Evolutionary conservation across 2,113 vertebrate species (phyloP), one percentile per base, ranked within the genome.

Genomic region (Edolisoma coerulescens): DNA sequence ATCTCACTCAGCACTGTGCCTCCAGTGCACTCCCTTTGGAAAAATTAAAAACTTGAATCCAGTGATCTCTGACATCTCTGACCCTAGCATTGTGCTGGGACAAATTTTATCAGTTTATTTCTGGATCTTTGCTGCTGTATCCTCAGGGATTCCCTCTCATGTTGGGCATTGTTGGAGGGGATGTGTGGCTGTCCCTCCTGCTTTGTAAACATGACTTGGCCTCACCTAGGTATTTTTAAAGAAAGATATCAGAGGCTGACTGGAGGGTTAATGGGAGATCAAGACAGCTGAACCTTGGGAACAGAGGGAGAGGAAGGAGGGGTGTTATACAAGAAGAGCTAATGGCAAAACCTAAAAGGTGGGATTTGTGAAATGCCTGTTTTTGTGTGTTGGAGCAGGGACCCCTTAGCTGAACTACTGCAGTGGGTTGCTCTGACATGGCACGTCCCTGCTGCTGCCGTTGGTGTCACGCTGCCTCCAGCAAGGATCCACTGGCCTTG

Each of bases 361-460:
- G 16, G 4, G n/a, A 59, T 42, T 85, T 73, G 27, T 30, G 13
- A 85, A 69, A 26, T 57, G 16, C 16, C 10, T 42, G 5, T 6
- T 5, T 28, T 32, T 9, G 8, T 21, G 18, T 67, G 41, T 20
- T 80, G 47, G 11, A 33, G 18, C 33, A 49, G 37, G 27, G 57
- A 16, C 54, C 19, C 50, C 4, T 49, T 32, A 54, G 42, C n/a
- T 64, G 84, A 67, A 26, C 11, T 3, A 1, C 39, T 63, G 67
- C 30, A 16, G 16, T 33, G 52, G 19, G 33, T 50, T 77, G 6
- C 21, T 76, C 33, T 52, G 80, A 32, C 7, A 2, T 4, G 0
- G 1, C 28, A 2, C 23, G 30, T 26, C 30, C 33, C 49, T 3
- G 1, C 44, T 67, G 37, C 47, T 3, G 1, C 17, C 0, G 0